Base-by-base conservation (phyloP, 2,113 vertebrate genomes). In the Casuarius casuarius region DNA sequence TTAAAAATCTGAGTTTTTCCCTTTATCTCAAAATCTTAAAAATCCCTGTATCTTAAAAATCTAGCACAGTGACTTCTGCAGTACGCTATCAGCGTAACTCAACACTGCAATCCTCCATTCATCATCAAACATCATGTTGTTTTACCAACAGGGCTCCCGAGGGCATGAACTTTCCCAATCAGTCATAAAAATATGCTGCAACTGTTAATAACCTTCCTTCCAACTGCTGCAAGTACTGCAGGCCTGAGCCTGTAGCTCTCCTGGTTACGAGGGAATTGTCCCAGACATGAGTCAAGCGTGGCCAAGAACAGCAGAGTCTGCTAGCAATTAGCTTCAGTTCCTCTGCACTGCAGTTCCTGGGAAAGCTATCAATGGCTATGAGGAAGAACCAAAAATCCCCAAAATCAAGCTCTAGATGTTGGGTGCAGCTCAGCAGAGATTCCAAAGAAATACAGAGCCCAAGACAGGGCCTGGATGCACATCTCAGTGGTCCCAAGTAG, bases 121-220 rank as follows among this genome's bases (percentile, higher is more conserved):
- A 0, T 28, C 77, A 81, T 5, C 68, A 9, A 28, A 5, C 31
- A 9, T 7, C 0, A 0, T 46, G 77, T 18, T n/a, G 11, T 23
- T 29, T 1, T 0, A 48, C 44, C 49, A 18, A 42, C 87, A 73
- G 44, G 51, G 5, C 44, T 89, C 92, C 90, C 7, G 56, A 92
- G 92, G 94, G 56, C 73, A 78, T 2, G 35, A 94, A 71, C 73
- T 58, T 91, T 44, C 76, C 89, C 4, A 0, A 58, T 17, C 63
- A 89, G 33, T 35, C 59, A 65, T 20, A 59, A 79, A 79, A 86
- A 40, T 1, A 20, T 31, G 26, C 72, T 65, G 52, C 10, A 86
- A n/a, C 40, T 33, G 38, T 49, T 46, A 7, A 65, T 3, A 11
- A 84, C 17, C 70, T 87, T 62, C 70, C 48, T 75, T 59, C 68